A percentile compares a stretch with the other conserved stretches of the same genome.
phyloP scores from a whole-genome alignment of 2,113 vertebrate genomes.

The Malurus alboscapulatus region DNA sequence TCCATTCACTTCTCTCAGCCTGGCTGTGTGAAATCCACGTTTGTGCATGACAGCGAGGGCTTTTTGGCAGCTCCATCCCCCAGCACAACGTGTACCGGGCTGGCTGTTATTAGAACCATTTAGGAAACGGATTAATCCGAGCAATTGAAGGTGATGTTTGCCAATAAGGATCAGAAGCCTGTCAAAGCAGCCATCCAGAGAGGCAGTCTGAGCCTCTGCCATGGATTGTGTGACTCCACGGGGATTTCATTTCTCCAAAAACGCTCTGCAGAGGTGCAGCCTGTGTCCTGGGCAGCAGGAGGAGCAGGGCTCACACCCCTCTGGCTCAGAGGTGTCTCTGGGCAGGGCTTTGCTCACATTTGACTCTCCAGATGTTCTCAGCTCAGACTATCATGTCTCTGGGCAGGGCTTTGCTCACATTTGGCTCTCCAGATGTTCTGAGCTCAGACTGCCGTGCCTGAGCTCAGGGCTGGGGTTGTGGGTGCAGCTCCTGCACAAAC shows the following conservation, averaged over 20 bases:
- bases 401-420: background rate
- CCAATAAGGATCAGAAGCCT: background rate
- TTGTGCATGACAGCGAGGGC: background rate
- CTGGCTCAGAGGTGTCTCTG: background rate
- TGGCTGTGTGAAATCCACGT: background rate
- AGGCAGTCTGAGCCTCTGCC: background rate
- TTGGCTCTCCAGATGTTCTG: background rate
- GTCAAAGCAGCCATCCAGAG: background rate
- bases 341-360: background rate
- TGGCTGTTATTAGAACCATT: background rate
- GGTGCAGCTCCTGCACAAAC: too few relatives aligned
- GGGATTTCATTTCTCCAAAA: accelerated
- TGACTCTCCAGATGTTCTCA: too few relatives aligned
- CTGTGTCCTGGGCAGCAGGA: background rate
- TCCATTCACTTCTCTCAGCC: background rate
- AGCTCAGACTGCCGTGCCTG: too few relatives aligned
- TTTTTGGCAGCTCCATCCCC: background rate
- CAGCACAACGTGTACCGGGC: background rate
- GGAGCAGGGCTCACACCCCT: background rate
- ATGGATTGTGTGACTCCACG: background rate
- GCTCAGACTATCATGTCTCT: background rate
- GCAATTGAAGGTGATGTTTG: background rate
- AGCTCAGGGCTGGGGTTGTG: too few relatives aligned
- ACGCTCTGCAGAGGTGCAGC: background rate
- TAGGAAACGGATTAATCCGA: background rate